Evolutionary conservation across 2,888 invertebrate genomes (phyloP), one percentile per base, ranked within the genome.

Genomic region (Laspeyria flexula): DNA sequence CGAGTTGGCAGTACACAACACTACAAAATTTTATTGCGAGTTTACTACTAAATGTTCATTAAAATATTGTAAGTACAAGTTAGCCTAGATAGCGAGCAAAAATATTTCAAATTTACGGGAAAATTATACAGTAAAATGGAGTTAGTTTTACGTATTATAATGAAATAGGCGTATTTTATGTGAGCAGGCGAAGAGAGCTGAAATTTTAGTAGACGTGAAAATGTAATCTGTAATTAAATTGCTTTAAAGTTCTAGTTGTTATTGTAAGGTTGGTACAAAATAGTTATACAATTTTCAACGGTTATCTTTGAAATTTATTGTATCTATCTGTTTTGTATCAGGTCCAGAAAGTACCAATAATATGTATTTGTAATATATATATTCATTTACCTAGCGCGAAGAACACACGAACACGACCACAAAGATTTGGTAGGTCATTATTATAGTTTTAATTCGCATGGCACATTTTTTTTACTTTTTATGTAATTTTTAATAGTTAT

Each of bases 41-140:
- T 60, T 52, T 60, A 56, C 27, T 46, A 38, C 43, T 21, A 34
- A 31, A 9, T 15, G 12, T 25, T 12, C 47, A 43, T 47, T 51
- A 37, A 60, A 60, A 40, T 31, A 44, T 42, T 55, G 43, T 30
- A 43, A 34, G 34, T 34, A 18, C 34, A 16, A 16, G 10, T 34
- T 34, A 34, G 16, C 34, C 34, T 18, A 16, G 34, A 34, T 34
- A 34, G 18, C 34, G 16, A 1, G 16, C 10, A 34, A 34, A 34
- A 34, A n/a, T 34, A 18, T 34, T 34, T 34, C 18, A 34, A 4
- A 34, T 34, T 34, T 34, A 34, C 18, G 16, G n/a, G 18, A 1
- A 18, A 16, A 34, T 34, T 34, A 34, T 34, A 5, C 34, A 7
- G 12, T 31, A 31, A 31, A 31, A 27, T 16, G 10, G 10, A 41